Evolutionary conservation across 2,888 invertebrate species (phyloP).

Genomic region (Junonia oenone): DNA sequence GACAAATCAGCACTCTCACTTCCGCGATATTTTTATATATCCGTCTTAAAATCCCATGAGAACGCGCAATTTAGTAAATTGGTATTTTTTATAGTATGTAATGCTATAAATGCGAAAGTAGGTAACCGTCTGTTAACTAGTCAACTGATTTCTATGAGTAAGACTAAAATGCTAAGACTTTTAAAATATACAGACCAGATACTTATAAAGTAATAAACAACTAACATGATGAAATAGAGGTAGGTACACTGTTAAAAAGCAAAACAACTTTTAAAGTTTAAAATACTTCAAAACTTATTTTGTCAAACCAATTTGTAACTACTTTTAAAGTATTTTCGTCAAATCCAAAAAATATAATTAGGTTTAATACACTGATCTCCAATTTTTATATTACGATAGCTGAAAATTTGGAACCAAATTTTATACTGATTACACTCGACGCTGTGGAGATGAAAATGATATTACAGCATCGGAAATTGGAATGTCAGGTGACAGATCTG

Average conservation of each 20-base stretch:
- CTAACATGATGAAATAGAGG: no score
- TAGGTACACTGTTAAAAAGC: no score
- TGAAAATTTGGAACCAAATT: not conserved
- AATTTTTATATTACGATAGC: not conserved
- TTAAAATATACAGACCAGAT: no score
- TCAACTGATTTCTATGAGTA: no score
- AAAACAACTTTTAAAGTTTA: no score
- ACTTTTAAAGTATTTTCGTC: no score
- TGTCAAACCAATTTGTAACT: no score
- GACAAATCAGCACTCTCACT: conserved; percentile 6
- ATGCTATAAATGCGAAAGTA: no score
- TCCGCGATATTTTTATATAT: conserved; percentile 1
- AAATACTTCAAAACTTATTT: no score
- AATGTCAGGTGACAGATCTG: not conserved
- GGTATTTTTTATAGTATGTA: not conserved
- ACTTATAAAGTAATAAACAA: no score
- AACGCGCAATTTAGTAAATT: not conserved
- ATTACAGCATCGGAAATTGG: not conserved
- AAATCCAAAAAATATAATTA: not conserved
- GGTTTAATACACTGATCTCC: not conserved
- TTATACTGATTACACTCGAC: not conserved
- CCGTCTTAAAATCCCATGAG: not conserved
- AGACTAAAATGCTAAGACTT: no score
- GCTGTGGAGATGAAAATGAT: not conserved
- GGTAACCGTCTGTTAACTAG: no score